These are phyloP conservation scores for Cactoblastis cactorum DNA, from an alignment of 2,888 invertebrate species.

Conservation along the genomic window DNA sequence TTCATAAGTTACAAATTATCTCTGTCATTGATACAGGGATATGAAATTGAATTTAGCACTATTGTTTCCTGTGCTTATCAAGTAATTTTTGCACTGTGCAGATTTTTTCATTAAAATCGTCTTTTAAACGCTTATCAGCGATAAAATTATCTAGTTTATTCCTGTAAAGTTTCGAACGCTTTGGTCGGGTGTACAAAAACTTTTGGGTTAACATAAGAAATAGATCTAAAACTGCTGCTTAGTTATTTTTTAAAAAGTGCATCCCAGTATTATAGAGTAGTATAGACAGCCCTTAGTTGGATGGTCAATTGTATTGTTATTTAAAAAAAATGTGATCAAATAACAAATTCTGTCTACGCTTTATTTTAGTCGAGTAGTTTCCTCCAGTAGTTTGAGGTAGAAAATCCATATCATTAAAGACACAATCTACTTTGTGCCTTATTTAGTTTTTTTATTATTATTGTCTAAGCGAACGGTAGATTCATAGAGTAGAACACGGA, in stretches of 20 bases:
- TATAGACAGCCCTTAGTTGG: slow-evolving; percentile 34
- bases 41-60: too few relatives aligned
- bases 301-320: slow-evolving; percentile 18
- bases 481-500: slow-evolving; percentile 59
- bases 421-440: slow-evolving; percentile 72
- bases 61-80: too few relatives aligned
- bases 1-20: too few relatives aligned
- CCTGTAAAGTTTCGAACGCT: too few relatives aligned
- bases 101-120: too few relatives aligned
- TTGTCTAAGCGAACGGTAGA: slow-evolving; percentile 38
- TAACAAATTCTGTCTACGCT: slow-evolving; percentile 18
- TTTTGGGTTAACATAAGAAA: not conserved
- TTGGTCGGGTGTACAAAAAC: slow-evolving; percentile 6
- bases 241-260: slow-evolving; percentile 64
- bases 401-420: slow-evolving; percentile 64
- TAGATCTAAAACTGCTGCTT: slow-evolving; percentile 27
- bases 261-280: slow-evolving; percentile 71
- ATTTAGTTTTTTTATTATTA: slow-evolving; percentile 43
- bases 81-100: too few relatives aligned
- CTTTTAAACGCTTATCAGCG: too few relatives aligned
- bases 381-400: slow-evolving; percentile 38
- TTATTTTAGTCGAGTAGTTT: slow-evolving; percentile 52
- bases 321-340: slow-evolving; percentile 18
- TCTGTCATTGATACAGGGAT: too few relatives aligned
- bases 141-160: too few relatives aligned